These are phyloP conservation scores for Drosophila persimilis DNA, from an alignment of 1,140 invertebrate genomes.

Conservation along the genomic window DNA sequence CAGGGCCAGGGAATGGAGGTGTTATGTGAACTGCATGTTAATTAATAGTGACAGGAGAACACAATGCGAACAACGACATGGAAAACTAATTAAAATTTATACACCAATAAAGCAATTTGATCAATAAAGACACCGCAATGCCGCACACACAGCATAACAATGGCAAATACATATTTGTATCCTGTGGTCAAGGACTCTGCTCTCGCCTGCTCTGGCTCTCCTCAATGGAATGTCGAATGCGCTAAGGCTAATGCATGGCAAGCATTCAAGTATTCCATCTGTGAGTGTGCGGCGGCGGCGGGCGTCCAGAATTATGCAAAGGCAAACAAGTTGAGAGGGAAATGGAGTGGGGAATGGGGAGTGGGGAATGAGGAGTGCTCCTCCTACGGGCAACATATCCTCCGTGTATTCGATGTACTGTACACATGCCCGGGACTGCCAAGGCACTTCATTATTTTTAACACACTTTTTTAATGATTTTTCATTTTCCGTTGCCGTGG, in stretches of 20 bases:
- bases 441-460: conserved; percentile 68
- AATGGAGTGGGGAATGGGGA: too few species aligned
- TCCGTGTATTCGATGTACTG: conserved; percentile 44
- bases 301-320: conserved; percentile 47
- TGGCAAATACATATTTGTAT: conserved; percentile 42
- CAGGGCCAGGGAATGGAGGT: background rate
- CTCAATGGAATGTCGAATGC: conserved; percentile 23
- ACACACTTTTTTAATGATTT: conserved; percentile 61
- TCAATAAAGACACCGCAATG: conserved; percentile 53
- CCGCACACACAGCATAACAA: conserved; percentile 4
- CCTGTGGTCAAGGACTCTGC: conserved; percentile 17
- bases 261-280: conserved; percentile 26
- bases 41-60: conserved; percentile 59
- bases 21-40: conserved; percentile 54
- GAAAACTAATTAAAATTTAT: conserved; percentile 71
- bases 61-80: conserved; percentile 24
- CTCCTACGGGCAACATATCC: background rate
- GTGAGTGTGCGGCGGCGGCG: background rate
- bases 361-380: too few species aligned
- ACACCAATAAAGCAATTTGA: conserved; percentile 66
- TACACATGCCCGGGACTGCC: conserved; percentile 22
- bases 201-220: conserved; percentile 9
- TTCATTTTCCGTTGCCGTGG: conserved; percentile 36
- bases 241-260: conserved; percentile 24
- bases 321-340: too few species aligned